Evolutionary conservation across 2,113 vertebrate species (phyloP).

Genomic region (Oryzias woworae): DNA sequence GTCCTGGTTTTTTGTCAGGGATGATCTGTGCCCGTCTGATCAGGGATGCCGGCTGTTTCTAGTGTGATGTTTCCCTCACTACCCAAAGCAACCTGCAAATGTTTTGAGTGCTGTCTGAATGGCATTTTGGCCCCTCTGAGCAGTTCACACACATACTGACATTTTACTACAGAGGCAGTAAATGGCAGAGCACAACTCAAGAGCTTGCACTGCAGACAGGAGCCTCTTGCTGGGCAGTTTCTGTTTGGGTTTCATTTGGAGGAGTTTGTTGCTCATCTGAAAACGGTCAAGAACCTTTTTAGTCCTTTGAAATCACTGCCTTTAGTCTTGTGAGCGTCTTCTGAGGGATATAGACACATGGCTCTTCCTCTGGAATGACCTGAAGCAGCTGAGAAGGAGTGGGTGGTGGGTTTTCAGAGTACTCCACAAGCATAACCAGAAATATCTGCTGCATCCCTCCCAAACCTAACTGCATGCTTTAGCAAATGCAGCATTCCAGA

Average conservation of each 20-base stretch:
- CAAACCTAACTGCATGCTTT: conserved; percentile 61
- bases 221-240: conserved; percentile 24
- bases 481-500: conserved; percentile 74
- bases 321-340: conserved; percentile 6
- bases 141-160: conserved; percentile 60
- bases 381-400: conserved; percentile 77
- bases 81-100: conserved; percentile 68
- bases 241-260: conserved; percentile 12
- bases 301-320: no score
- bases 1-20: conserved; percentile 36
- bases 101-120: conserved; percentile 64
- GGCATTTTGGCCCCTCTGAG: conserved; percentile 56
- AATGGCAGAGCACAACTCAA: conserved; percentile 54
- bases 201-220: conserved; percentile 28
- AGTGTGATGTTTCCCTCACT: conserved; percentile 58
- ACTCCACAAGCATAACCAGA: conserved; percentile 59
- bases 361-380: conserved; percentile 65
- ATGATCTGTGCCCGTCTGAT: no score
- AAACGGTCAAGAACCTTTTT: no score
- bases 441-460: conserved; percentile 71
- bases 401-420: conserved; percentile 68
- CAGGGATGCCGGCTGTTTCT: no score
- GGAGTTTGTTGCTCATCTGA: no score
- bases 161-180: conserved; percentile 61
- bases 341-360: conserved; percentile 55